Conservation (phyloP, 2,113 vertebrate genomes). For the Psilopsiagon aurifrons region DNA sequence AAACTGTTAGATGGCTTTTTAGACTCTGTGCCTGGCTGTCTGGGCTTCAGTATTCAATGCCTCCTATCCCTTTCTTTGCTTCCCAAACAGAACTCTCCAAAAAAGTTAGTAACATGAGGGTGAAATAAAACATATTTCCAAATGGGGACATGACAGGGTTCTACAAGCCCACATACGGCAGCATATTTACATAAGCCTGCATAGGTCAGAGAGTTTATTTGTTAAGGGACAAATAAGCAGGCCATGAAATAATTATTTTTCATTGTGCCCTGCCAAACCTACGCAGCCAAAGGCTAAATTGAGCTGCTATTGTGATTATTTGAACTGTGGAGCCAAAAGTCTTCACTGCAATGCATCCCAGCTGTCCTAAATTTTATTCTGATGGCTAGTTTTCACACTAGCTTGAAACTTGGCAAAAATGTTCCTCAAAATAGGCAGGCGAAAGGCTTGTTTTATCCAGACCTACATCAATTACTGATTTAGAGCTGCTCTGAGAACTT, state of each 20-base stretch:
- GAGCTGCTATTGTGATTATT: constrained; percentile 84
- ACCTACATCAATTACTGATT: constrained; percentile 76
- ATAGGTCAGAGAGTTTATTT: constrained; percentile 80
- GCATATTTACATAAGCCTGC: constrained; percentile 77
- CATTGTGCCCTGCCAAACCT: constrained; percentile 84
- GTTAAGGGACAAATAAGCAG: constrained; percentile 84
- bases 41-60: neutral
- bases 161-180: constrained; percentile 56
- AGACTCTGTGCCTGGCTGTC: constrained; percentile 42
- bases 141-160: constrained; percentile 56
- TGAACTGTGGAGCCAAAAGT: constrained; percentile 82
- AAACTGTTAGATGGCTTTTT: constrained; percentile 20
- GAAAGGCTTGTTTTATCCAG: constrained; percentile 71
- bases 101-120: constrained; percentile 49
- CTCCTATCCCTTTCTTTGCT: constrained; percentile 3
- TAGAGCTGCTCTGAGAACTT: constrained; percentile 78
- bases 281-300: constrained; percentile 84
- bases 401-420: constrained; percentile 75
- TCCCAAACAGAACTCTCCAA: constrained; percentile 34
- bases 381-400: constrained; percentile 82
- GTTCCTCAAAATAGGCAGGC: constrained; percentile 72
- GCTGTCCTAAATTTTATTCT: constrained; percentile 85
- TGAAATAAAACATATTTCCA: constrained; percentile 71
- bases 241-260: constrained; percentile 88
- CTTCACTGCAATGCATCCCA: constrained; percentile 81